Percentiles rank a stretch among this genome's conserved stretches.
Evolutionary conservation across 2,888 invertebrate species (phyloP).

Genomic region (Molanna angustata): DNA sequence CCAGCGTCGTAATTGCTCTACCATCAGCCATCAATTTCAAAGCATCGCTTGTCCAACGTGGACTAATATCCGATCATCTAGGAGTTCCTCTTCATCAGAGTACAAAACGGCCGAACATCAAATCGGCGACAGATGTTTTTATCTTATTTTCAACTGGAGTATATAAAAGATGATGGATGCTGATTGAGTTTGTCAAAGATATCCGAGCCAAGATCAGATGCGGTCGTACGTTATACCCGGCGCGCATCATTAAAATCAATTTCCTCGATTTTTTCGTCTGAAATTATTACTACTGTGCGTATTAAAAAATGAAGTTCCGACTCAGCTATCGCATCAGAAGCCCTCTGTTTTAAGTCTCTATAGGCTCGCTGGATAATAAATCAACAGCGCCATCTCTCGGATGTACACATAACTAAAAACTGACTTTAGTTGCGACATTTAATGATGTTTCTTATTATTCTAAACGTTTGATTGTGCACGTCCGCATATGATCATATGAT

Average conservation of each 20-base stretch:
- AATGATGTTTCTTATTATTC: no score
- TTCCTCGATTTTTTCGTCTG: conserved; percentile 21
- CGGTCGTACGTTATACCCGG: neutral
- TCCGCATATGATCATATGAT: no score
- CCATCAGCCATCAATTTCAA: no score
- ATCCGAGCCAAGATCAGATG: conserved; percentile 1
- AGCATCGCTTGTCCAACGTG: no score
- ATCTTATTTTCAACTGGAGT: conserved; percentile 10
- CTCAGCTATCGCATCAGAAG: conserved; percentile 24
- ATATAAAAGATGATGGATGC: conserved; percentile 26
- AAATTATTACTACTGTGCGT: conserved; percentile 10
- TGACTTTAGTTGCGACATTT: no score
- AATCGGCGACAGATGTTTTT: conserved; percentile 16
- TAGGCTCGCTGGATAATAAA: conserved; percentile 29
- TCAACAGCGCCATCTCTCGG: conserved; percentile 16
- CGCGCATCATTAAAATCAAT: conserved; percentile 34
- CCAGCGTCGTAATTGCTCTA: no score
- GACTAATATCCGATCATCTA: no score
- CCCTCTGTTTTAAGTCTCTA: conserved; percentile 22
- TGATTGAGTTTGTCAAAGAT: conserved; percentile 26
- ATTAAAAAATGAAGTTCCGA: conserved; percentile 3
- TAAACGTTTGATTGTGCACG: no score
- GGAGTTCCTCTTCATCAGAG: no score
- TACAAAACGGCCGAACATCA: conserved; percentile 3
- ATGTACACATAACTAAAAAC: no score